Percentiles rank a stretch among this genome's conserved stretches.
These are phyloP conservation scores for Halichondria panicea DNA, from an alignment of 37 sponge, comb jelly and placozoan genomes.

Conservation along the genomic window DNA sequence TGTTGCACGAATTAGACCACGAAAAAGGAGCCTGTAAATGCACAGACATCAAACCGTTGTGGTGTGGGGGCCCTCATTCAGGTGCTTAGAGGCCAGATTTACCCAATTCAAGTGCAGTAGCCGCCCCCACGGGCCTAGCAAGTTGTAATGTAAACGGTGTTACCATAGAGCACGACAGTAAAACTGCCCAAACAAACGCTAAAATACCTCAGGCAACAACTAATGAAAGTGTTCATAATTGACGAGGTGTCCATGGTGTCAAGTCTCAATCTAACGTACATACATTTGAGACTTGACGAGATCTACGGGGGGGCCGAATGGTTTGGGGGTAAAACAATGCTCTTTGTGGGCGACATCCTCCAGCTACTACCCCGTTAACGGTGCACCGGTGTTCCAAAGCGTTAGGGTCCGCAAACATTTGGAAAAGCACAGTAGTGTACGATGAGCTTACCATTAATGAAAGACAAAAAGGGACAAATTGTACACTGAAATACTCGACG, in stretches of 20 bases:
- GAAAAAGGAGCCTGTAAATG: conserved; percentile 40
- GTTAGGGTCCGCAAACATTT: conserved; percentile 44
- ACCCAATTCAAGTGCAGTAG: no score
- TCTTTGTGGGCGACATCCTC: conserved; percentile 63
- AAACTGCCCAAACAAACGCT: no score
- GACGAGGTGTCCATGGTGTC: conserved; percentile 76
- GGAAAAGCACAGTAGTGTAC: conserved; percentile 47
- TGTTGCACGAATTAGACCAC: conserved; percentile 28
- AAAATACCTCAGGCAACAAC: no score
- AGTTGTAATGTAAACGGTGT: no score
- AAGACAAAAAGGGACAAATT: conserved; percentile 55
- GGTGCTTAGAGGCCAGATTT: no score
- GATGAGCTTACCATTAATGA: conserved; percentile 75
- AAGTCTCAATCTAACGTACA: no score
- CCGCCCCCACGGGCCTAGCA: no score
- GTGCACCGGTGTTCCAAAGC: conserved; percentile 25
- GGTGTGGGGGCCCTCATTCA: conserved; percentile 28
- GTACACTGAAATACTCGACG: conserved; percentile 8
- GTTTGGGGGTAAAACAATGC: no score
- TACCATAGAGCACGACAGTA: no score
- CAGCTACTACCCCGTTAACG: conserved; percentile 59
- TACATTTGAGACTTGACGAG: no score
- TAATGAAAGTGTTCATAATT: conserved; percentile 54
- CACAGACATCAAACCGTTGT: no score
- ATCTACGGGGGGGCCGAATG: no score